Evolutionary conservation across 2,797 vertebrate species (phyloP).

Genomic region (Galago senegalensis): DNA sequence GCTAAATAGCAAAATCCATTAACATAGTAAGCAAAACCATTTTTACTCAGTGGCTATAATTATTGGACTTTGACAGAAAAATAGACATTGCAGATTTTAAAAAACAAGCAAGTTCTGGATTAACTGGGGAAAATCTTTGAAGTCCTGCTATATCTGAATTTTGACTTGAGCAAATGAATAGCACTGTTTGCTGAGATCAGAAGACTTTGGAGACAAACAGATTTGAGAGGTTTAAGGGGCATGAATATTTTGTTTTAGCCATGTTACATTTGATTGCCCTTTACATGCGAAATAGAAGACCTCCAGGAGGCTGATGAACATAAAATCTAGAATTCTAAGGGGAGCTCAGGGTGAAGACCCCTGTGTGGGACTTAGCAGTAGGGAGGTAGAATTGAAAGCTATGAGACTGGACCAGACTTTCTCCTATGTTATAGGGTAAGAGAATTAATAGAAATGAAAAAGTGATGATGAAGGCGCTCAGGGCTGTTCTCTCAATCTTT

Average conservation of each 20-base stretch:
- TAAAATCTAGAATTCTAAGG: neutral
- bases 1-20: neutral
- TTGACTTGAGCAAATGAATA: neutral
- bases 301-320: neutral
- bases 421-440: neutral
- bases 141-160: neutral
- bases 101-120: neutral
- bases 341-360: neutral
- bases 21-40: neutral
- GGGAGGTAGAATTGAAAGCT: neutral
- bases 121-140: neutral
- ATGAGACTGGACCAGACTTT: neutral
- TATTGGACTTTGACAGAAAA: neutral
- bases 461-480: neutral
- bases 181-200: neutral
- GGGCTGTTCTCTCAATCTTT: neutral
- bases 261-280: neutral
- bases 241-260: neutral
- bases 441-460: neutral
- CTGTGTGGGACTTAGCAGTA: neutral
- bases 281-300: neutral
- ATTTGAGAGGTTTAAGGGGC: neutral
- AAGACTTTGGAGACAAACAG: neutral
- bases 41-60: neutral
- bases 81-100: neutral